Base-by-base conservation (phyloP, 2,888 invertebrate species). In the Pyrocoelia pectoralis region DNA sequence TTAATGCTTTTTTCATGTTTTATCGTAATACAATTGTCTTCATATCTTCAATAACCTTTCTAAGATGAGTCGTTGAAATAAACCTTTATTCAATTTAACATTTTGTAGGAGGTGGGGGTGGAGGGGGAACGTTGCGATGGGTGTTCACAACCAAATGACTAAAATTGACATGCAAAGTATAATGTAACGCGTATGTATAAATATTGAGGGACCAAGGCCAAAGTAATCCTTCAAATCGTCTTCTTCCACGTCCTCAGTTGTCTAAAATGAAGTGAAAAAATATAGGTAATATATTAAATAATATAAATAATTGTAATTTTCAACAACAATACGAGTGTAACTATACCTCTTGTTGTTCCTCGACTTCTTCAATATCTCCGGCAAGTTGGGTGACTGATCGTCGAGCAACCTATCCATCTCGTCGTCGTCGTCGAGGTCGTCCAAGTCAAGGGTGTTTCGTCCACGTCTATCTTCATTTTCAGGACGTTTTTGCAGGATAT, bases 361-460 rank as follows among this genome's bases (percentile, higher is more conserved):
- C n/a, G n/a, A n/a, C n/a, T n/a, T n/a, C n/a, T n/a, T n/a, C n/a
- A n/a, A n/a, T n/a, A n/a, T n/a, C n/a, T n/a, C n/a, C n/a, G n/a
- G n/a, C n/a, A n/a, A n/a, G n/a, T n/a, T n/a, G n/a, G n/a, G n/a
- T n/a, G n/a, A n/a, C n/a, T n/a, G n/a, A n/a, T n/a, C n/a, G n/a
- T n/a, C n/a, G n/a, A n/a, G n/a, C n/a, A n/a, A n/a, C n/a, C n/a
- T n/a, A n/a, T n/a, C n/a, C n/a, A n/a, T n/a, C n/a, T n/a, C n/a
- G n/a, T n/a, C n/a, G 38, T 24, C 24, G 24, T 24, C 24, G 24
- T 24, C 24, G 24, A 24, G 24, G 12, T 41, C 14, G 13, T 41
- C 41, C 41, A 41, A 41, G n/a, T 41, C 41, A 8, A 41, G n/a
- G 8, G 41, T 13, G 41, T 41, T n/a, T n/a, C n/a, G n/a, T n/a